Percentiles rank a stretch among this genome's conserved stretches.
Evolutionary conservation across 2,888 invertebrate genomes (phyloP).

Genomic region (Schrankia costaestrigalis): DNA sequence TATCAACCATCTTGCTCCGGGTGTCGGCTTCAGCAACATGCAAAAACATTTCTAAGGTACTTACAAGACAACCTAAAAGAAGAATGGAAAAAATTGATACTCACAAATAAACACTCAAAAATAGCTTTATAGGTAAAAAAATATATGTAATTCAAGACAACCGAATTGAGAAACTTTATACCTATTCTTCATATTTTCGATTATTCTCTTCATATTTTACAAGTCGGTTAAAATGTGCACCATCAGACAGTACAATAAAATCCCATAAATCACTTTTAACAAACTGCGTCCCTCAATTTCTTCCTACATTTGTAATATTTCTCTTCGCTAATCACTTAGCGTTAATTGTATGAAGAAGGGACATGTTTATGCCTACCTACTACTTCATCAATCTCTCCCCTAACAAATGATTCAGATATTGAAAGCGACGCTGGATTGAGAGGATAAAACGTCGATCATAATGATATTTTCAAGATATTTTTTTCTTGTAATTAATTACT

Average conservation of each 20-base stretch:
- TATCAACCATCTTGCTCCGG: too few relatives aligned
- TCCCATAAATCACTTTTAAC: constrained; percentile 45
- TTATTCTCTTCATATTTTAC: too few relatives aligned
- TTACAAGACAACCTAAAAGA: too few relatives aligned
- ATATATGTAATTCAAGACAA: too few relatives aligned
- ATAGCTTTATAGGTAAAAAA: too few relatives aligned
- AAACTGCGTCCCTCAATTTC: constrained; percentile 56
- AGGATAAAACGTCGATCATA: constrained; percentile 14
- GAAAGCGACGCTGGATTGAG: constrained; percentile 19
- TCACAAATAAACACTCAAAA: too few relatives aligned
- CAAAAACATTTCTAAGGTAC: too few relatives aligned
- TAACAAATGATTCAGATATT: constrained; percentile 29
- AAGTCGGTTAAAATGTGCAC: constrained; percentile 10
- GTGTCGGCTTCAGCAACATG: too few relatives aligned
- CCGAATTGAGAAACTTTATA: too few relatives aligned
- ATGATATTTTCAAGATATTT: constrained; percentile 4
- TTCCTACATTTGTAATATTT: constrained; percentile 47
- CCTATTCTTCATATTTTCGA: too few relatives aligned
- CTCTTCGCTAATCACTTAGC: constrained; percentile 13
- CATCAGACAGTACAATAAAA: constrained; percentile 8
- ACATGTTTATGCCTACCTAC: constrained; percentile 31
- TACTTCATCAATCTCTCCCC: constrained; percentile 34
- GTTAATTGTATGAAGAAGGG: constrained; percentile 33
- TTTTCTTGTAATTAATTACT: constrained; percentile 1
- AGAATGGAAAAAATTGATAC: too few relatives aligned